Conservation (phyloP, 2,888 invertebrate genomes). For the Pyrochroa serraticornis region DNA sequence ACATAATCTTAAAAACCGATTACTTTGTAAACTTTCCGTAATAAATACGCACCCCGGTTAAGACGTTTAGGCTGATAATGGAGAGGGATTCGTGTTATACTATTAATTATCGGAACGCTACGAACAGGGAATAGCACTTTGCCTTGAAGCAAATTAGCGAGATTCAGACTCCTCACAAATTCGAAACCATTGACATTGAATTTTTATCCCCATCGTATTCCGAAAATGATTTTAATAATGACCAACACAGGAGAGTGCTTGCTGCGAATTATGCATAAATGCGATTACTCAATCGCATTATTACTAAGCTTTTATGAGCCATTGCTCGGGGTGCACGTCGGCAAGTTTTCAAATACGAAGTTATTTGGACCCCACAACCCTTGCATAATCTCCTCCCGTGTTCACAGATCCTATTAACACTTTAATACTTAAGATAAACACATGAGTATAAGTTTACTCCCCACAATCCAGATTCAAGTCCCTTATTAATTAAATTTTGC, state of each 20-base stretch:
- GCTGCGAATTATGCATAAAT: too few relatives aligned
- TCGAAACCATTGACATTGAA: background rate
- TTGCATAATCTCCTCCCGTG: slow-evolving; percentile 38
- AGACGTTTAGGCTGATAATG: slow-evolving; percentile 45
- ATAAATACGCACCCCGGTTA: slow-evolving; percentile 39
- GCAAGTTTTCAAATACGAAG: slow-evolving; percentile 20
- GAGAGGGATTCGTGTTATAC: slow-evolving; percentile 47
- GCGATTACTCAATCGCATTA: too few relatives aligned
- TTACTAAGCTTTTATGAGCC: too few relatives aligned
- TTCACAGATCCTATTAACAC: slow-evolving; percentile 43
- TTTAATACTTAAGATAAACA: slow-evolving; percentile 44
- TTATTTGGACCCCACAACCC: slow-evolving; percentile 32
- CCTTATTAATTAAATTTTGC: slow-evolving; percentile 42
- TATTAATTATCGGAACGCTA: slow-evolving; percentile 50
- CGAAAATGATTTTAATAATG: too few relatives aligned
- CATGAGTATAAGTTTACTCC: slow-evolving; percentile 40
- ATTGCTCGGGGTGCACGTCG: background rate
- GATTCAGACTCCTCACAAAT: slow-evolving; percentile 22
- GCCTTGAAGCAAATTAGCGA: slow-evolving; percentile 39
- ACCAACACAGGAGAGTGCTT: too few relatives aligned
- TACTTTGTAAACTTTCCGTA: slow-evolving; percentile 42
- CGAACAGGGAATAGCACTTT: slow-evolving; percentile 52
- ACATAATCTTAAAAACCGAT: slow-evolving; percentile 48
- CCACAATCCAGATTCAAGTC: slow-evolving; percentile 38
- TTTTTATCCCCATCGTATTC: too few relatives aligned